A percentile compares a stretch with the other conserved stretches of the same genome.
phyloP scores from a whole-genome alignment of 1,140 invertebrate genomes.

The Drosophila gunungcola region DNA sequence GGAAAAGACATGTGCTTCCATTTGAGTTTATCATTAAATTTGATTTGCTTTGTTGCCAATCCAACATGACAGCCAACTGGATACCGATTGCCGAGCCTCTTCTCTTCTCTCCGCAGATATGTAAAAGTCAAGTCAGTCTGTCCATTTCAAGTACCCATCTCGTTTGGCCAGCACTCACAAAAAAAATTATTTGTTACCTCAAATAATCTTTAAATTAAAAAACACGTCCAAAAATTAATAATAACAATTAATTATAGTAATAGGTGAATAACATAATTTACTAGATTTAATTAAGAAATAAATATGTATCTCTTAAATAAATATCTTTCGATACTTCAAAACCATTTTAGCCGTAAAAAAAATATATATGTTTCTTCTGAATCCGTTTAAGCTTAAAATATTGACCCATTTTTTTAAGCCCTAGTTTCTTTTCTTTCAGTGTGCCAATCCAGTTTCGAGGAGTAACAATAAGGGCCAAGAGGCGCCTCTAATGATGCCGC shows the following conservation, averaged over 20 bases:
- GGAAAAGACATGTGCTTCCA: conserved; percentile 72
- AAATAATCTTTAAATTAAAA: too few species aligned
- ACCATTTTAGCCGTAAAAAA: too few species aligned
- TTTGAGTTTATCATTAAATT: conserved; percentile 80
- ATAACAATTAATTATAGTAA: too few species aligned
- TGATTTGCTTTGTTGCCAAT: conserved; percentile 74
- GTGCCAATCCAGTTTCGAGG: conserved; percentile 39
- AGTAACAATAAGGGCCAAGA: conserved; percentile 44
- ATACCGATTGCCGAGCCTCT: neutral
- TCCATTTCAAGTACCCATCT: conserved; percentile 30
- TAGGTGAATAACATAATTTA: too few species aligned
- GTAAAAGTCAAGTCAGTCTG: conserved; percentile 32
- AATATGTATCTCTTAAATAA: too few species aligned
- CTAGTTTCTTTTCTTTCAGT: neutral
- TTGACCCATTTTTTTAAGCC: too few species aligned
- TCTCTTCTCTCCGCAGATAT: conserved; percentile 15
- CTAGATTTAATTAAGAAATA: too few species aligned
- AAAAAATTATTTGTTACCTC: neutral
- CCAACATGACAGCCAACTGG: conserved; percentile 32
- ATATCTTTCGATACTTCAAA: too few species aligned
- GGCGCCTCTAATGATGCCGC: conserved; percentile 62
- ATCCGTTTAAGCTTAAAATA: too few species aligned
- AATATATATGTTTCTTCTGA: too few species aligned
- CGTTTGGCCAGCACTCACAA: conserved; percentile 6
- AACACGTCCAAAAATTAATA: too few species aligned